Evolutionary conservation across 2,888 invertebrate genomes (phyloP).

Genomic region (Noctua janthina): DNA sequence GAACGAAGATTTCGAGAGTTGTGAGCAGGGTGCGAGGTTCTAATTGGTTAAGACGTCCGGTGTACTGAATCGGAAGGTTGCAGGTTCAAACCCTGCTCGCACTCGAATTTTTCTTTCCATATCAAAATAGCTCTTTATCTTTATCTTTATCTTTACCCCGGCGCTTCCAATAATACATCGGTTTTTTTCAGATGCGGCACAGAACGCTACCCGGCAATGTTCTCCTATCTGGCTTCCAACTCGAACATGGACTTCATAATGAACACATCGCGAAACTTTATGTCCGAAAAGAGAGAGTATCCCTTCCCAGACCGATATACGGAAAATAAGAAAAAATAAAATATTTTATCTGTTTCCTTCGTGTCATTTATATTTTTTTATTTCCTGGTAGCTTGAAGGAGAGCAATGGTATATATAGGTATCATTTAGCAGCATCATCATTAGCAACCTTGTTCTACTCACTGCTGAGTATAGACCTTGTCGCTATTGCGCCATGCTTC

Average conservation of each 20-base stretch:
- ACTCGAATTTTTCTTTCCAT: too few species aligned
- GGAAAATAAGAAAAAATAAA: not conserved
- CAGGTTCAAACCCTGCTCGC: too few species aligned
- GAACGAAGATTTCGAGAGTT: too few species aligned
- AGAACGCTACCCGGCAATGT: conserved; percentile 84
- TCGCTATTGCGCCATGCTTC: not conserved
- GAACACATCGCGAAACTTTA: conserved; percentile 78
- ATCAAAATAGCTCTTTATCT: too few species aligned
- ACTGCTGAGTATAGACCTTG: too few species aligned
- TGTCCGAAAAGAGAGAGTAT: conserved; percentile 78
- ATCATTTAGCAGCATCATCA: not conserved
- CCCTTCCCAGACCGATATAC: conserved; percentile 75
- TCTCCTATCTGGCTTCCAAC: conserved; percentile 79
- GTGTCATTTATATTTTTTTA: not conserved
- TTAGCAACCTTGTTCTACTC: too few species aligned
- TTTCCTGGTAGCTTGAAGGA: not conserved
- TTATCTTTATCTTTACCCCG: too few species aligned
- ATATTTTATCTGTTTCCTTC: not conserved
- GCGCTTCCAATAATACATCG: not conserved
- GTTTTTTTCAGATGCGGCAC: conserved; percentile 81
- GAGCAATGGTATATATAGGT: too few species aligned
- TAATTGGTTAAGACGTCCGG: too few species aligned
- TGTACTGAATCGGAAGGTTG: too few species aligned
- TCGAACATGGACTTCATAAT: conserved; percentile 81
- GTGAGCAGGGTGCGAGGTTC: too few species aligned